phyloP scores from a whole-genome alignment of 2,888 invertebrate species.

The Lymantria dispar region DNA sequence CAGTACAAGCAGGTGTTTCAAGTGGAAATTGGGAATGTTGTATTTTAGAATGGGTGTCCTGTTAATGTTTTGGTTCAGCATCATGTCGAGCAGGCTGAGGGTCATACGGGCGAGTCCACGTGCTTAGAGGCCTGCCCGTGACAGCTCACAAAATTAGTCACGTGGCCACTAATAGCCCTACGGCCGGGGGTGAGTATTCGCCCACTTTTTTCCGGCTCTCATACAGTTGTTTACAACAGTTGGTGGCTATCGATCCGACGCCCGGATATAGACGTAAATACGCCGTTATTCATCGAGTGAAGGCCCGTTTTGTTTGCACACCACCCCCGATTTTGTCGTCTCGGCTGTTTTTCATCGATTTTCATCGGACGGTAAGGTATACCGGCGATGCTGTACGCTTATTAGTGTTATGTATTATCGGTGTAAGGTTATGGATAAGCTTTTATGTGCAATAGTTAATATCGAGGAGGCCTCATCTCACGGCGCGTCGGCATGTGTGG shows the following conservation, averaged over 20 bases:
- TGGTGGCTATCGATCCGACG: constrained; percentile 77
- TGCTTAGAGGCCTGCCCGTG: constrained; percentile 63
- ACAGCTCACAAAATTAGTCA: constrained; percentile 81
- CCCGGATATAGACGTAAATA: constrained; percentile 64
- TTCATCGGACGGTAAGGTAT: constrained; percentile 43
- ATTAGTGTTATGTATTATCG: constrained; percentile 50
- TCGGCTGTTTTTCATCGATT: constrained; percentile 73
- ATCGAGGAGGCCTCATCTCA: constrained; percentile 36
- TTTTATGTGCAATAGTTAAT: constrained; percentile 58
- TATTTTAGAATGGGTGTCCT: constrained; percentile 16
- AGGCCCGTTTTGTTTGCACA: constrained; percentile 46
- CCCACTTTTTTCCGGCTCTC: constrained; percentile 64
- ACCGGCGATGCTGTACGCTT: constrained; percentile 17
- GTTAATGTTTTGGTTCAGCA: constrained; percentile 21
- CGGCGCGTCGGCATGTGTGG: constrained; percentile 10
- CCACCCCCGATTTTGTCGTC: constrained; percentile 53
- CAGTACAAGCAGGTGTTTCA: constrained; percentile 40
- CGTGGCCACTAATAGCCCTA: constrained; percentile 75
- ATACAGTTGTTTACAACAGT: constrained; percentile 77
- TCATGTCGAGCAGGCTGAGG: constrained; percentile 15
- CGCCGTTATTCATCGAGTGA: constrained; percentile 65
- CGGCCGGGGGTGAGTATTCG: constrained; percentile 62
- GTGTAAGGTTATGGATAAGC: constrained; percentile 53
- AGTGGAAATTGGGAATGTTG: constrained; percentile 18
- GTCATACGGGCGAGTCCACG: constrained; percentile 48